Conservation (phyloP, 2,113 vertebrate species). For the Bubalus kerabau region DNA sequence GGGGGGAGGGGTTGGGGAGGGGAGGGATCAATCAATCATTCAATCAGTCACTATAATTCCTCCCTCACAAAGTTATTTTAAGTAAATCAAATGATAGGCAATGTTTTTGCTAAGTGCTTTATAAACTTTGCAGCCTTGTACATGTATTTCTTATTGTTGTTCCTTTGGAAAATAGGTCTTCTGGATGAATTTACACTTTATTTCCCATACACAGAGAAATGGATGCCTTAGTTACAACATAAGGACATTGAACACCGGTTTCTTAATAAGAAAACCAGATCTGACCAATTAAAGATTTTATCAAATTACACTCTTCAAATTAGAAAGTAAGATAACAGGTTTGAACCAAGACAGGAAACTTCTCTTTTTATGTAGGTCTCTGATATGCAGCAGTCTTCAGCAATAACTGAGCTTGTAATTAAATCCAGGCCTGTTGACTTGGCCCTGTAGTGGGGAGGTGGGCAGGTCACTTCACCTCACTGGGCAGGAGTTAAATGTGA, state of each 20-base stretch:
- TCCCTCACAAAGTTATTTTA: not conserved
- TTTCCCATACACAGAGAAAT: not conserved
- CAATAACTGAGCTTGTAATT: not conserved
- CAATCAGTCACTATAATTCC: not conserved
- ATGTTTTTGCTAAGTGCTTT: not conserved
- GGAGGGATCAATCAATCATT: not conserved
- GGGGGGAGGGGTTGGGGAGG: no score
- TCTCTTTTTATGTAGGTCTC: not conserved
- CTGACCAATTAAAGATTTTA: slow-evolving; percentile 12
- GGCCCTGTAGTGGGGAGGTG: not conserved
- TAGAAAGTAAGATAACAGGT: not conserved
- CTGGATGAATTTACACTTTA: not conserved
- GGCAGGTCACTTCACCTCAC: not conserved
- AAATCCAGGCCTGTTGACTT: not conserved
- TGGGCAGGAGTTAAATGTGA: not conserved
- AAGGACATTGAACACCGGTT: not conserved
- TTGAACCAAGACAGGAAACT: not conserved
- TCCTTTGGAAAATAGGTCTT: not conserved
- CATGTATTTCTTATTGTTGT: not conserved
- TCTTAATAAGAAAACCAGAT: slow-evolving; percentile 29
- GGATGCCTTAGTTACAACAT: not conserved
- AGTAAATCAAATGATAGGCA: not conserved
- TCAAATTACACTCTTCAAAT: slow-evolving; percentile 31
- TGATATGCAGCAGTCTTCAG: not conserved
- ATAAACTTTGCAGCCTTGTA: not conserved